Evolutionary conservation across 2,797 vertebrate species (phyloP).

Genomic region (Oophaga sylvatica): DNA sequence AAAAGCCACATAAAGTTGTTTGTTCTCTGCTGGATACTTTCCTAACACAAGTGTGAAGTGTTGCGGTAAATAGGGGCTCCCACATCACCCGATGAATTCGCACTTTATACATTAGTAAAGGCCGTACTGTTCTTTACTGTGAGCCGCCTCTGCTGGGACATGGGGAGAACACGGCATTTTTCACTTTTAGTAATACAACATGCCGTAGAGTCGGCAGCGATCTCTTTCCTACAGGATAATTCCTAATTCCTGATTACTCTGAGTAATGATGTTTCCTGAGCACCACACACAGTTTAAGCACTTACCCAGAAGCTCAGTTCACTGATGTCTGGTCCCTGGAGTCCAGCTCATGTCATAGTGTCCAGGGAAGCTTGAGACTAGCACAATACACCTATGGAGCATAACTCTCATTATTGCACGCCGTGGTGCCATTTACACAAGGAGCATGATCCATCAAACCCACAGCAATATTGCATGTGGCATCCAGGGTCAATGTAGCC

Average conservation of each 20-base stretch:
- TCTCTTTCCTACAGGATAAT: slow-evolving; percentile 50
- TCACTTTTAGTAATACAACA: slow-evolving; percentile 25
- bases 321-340: slow-evolving; percentile 40
- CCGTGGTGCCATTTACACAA: background rate
- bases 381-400: slow-evolving; percentile 18
- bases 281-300: slow-evolving; percentile 50
- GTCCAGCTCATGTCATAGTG: slow-evolving; percentile 51
- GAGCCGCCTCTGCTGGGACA: background rate
- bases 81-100: slow-evolving; percentile 16
- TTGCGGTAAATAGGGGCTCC: slow-evolving; percentile 2
- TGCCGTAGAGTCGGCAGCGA: background rate
- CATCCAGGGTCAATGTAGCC: too few species aligned
- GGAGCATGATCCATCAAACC: background rate
- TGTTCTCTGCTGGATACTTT: background rate
- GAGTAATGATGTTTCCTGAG: slow-evolving; percentile 53
- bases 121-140: background rate
- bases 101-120: background rate
- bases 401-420: background rate
- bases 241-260: slow-evolving; percentile 59
- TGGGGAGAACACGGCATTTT: slow-evolving; percentile 1
- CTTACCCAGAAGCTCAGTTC: slow-evolving; percentile 37
- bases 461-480: background rate
- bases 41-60: background rate
- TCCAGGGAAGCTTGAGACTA: slow-evolving; percentile 20
- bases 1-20: background rate